phyloP scores from a whole-genome alignment of 2,113 vertebrate species.

The Chloebia gouldiae region DNA sequence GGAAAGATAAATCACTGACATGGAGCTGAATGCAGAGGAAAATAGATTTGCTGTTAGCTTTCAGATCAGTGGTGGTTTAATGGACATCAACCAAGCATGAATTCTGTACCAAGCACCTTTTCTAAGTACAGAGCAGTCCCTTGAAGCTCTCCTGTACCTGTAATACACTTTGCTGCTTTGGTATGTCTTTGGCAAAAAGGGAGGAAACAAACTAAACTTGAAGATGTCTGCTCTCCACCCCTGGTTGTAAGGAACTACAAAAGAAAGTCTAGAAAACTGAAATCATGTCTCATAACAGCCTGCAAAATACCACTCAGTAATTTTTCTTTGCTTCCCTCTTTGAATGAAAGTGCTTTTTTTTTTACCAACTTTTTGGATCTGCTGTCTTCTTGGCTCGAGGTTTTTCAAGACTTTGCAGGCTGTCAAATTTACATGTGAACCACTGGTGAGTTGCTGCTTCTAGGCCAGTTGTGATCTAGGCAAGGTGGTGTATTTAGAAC shows the following conservation, averaged over 20 bases:
- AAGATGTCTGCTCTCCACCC: neutral
- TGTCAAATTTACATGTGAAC: conserved; percentile 67
- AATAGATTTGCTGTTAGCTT: neutral
- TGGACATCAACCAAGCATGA: neutral
- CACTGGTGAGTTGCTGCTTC: conserved; percentile 65
- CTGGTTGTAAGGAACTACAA: neutral
- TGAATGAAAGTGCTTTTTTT: neutral
- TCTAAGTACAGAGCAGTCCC: neutral
- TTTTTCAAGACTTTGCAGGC: conserved; percentile 59
- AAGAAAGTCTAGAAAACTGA: neutral
- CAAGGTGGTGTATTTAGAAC: neutral
- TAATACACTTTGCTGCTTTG: neutral
- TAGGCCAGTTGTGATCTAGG: conserved; percentile 68
- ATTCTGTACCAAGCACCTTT: neutral
- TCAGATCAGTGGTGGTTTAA: neutral
- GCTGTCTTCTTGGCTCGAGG: neutral
- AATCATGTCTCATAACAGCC: neutral
- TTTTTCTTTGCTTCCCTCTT: neutral
- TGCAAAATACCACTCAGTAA: neutral
- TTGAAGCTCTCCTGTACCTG: neutral
- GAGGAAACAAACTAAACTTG: neutral
- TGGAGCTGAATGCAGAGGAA: neutral
- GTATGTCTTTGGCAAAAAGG: neutral
- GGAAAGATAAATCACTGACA: neutral
- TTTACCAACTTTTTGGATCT: conserved; percentile 16